Evolutionary conservation across 1,140 invertebrate species (phyloP).

Genomic region (Drosophila pallidifrons): DNA sequence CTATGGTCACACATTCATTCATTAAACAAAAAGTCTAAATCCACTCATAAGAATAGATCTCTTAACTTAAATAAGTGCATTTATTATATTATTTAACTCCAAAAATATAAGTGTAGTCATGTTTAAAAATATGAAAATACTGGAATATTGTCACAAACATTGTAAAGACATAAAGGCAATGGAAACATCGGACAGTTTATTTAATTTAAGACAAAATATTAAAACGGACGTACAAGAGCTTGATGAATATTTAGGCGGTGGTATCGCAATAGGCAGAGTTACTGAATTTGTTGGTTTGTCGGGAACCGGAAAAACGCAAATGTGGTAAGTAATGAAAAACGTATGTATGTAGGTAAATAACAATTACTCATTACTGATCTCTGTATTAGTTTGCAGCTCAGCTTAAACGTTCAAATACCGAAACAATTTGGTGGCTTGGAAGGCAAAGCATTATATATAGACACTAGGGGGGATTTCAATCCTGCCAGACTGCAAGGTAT

Average conservation of each 20-base stretch:
- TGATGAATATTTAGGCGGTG: conserved; percentile 48
- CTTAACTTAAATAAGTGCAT: no score
- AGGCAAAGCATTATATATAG: conserved; percentile 56
- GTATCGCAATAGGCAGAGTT: conserved; percentile 49
- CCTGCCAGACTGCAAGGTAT: conserved; percentile 49
- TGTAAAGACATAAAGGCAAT: conserved; percentile 10
- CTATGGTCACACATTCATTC: no score
- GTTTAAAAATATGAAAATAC: no score
- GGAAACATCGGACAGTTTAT: neutral
- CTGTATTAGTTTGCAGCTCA: conserved; percentile 26
- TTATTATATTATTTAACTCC: no score
- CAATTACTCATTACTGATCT: neutral
- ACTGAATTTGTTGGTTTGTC: conserved; percentile 57
- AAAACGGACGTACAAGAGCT: conserved; percentile 31
- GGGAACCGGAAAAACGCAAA: conserved; percentile 57
- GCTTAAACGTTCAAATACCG: conserved; percentile 46
- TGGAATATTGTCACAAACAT: no score
- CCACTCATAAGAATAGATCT: no score
- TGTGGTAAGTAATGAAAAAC: conserved; percentile 40
- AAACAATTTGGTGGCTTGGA: conserved; percentile 33
- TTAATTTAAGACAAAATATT: conserved; percentile 29
- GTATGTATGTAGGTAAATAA: no score
- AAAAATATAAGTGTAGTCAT: no score
- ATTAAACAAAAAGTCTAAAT: no score
- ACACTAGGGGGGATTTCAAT: conserved; percentile 52